Percentiles rank a stretch among this genome's conserved stretches.
Evolutionary conservation across 2,113 vertebrate genomes (phyloP).

Genomic region (Toxotes jaculatrix): DNA sequence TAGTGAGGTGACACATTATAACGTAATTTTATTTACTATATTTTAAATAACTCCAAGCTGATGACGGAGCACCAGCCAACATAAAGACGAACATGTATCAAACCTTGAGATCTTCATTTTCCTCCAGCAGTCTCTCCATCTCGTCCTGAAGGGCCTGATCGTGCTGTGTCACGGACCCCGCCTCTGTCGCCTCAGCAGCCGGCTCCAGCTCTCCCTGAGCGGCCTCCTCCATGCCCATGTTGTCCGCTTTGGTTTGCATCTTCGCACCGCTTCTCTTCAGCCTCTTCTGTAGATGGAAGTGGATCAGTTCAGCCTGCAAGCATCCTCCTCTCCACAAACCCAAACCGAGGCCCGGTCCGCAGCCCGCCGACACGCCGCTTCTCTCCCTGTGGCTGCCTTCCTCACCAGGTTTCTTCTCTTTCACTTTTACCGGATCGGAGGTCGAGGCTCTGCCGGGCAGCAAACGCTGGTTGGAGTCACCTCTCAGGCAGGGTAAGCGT

Average conservation of each 20-base stretch:
- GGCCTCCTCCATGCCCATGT: constrained; percentile 39
- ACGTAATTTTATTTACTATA: neutral
- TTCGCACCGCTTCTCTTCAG: constrained; percentile 71
- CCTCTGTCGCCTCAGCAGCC: constrained; percentile 72
- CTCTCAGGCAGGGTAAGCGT: constrained; percentile 36
- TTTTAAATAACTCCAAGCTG: neutral
- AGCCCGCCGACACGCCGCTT: constrained; percentile 65
- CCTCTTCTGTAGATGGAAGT: constrained; percentile 87
- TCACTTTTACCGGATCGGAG: constrained; percentile 22
- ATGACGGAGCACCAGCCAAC: neutral
- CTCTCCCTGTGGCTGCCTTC: constrained; percentile 61
- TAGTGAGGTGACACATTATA: neutral
- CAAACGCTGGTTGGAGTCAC: constrained; percentile 56
- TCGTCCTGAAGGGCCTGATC: constrained; percentile 89
- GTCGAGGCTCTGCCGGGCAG: constrained; percentile 40
- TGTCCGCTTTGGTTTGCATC: constrained; percentile 66
- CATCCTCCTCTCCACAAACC: constrained; percentile 87
- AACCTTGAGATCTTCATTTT: constrained; percentile 96
- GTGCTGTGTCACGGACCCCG: constrained; percentile 82
- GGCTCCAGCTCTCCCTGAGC: constrained; percentile 59
- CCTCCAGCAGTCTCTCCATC: constrained; percentile 93
- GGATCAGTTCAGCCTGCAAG: constrained; percentile 89
- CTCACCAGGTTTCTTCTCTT: constrained; percentile 40
- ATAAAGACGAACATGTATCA: constrained; percentile 36
- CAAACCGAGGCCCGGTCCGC: constrained; percentile 80